Evolutionary conservation across 2,797 vertebrate genomes (phyloP), one percentile per base, ranked within the genome.

Genomic region (Scleropages formosus): DNA sequence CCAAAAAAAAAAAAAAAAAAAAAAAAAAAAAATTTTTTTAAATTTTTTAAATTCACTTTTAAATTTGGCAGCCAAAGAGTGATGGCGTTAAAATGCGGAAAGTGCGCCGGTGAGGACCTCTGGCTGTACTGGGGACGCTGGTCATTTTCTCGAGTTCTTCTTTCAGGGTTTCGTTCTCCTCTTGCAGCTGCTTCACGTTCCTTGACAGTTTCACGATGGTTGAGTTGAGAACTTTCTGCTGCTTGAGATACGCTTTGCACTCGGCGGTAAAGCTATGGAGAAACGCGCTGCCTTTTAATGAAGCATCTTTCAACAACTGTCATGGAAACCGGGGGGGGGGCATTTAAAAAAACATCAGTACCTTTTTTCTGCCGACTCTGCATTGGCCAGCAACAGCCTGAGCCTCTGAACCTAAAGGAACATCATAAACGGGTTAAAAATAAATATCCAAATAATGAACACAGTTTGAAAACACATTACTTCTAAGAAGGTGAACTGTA

Each of bases 291-390:
- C 15, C 6, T 18, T 72, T 66, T 59, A 44, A 10, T 61, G 22
- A 27, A 13, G 60, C 22, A 31, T 15, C 20, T 13, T 60, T 77
- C 18, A 31, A 71, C 39, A 75, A 39, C 27, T 4, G 18, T 9
- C 9, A 31, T 66, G 27, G 47, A 15, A n/a, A n/a, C n/a, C n/a
- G n/a, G n/a, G n/a, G n/a, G 31, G 63, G 26, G 8, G 65, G 51
- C 31, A 47, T 46, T 20, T 68, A 16, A n/a, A 53, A n/a, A 56
- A 65, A 49, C 8, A 11, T 10, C 16, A 20, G 87, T 75, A 97
- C 96, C 91, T 95, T 86, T 92, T 96, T 84, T 94, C 94, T 74
- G 89, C 67, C 1, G 86, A 77, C 67, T 96, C 93, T 0, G 90
- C 87, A 80, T 84, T 89, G 15, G 87, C 88, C 72, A 98, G 83